Evolutionary conservation across 2,888 invertebrate genomes (phyloP).

Genomic region (Steinernema hermaphroditum): DNA sequence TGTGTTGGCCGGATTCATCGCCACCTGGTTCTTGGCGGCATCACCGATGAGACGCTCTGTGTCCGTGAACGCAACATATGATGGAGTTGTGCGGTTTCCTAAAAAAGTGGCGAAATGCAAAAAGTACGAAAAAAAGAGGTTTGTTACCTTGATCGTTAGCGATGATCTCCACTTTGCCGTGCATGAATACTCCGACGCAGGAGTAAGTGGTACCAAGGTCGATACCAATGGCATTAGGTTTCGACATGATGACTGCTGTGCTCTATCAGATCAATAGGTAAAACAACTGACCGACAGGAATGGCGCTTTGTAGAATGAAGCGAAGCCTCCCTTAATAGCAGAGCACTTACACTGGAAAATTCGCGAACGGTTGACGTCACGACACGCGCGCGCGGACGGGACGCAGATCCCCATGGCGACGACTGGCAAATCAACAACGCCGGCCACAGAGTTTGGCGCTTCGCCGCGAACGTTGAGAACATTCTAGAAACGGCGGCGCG

Average conservation of each 20-base stretch:
- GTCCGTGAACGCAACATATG: conserved; percentile 71
- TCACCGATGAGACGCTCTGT: conserved; percentile 70
- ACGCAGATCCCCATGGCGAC: conserved; percentile 9
- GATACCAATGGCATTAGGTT: conserved; percentile 63
- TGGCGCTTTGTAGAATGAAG: conserved; percentile 21
- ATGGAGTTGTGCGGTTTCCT: conserved; percentile 70
- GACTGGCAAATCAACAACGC: conserved; percentile 28
- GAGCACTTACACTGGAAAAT: conserved; percentile 23
- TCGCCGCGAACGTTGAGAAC: conserved; percentile 9
- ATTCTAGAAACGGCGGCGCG: conserved; percentile 6
- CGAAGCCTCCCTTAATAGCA: conserved; percentile 25
- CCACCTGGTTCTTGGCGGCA: conserved; percentile 70
- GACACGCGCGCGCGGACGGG: conserved; percentile 9
- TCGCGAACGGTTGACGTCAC: conserved; percentile 24
- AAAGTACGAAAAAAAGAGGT: too few relatives aligned
- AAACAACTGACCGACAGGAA: conserved; percentile 12
- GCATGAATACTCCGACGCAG: conserved; percentile 68
- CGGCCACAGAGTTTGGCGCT: conserved; percentile 10
- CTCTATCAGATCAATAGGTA: background rate
- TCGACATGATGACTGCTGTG: conserved; percentile 41
- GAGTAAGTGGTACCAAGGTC: conserved; percentile 67
- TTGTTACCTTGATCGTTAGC: conserved; percentile 70
- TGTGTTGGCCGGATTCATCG: conserved; percentile 69
- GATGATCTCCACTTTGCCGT: conserved; percentile 71
- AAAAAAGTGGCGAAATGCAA: too few relatives aligned